These are phyloP conservation scores for Tapera naevia DNA, from an alignment of 2,797 vertebrate genomes.

Conservation along the genomic window DNA sequence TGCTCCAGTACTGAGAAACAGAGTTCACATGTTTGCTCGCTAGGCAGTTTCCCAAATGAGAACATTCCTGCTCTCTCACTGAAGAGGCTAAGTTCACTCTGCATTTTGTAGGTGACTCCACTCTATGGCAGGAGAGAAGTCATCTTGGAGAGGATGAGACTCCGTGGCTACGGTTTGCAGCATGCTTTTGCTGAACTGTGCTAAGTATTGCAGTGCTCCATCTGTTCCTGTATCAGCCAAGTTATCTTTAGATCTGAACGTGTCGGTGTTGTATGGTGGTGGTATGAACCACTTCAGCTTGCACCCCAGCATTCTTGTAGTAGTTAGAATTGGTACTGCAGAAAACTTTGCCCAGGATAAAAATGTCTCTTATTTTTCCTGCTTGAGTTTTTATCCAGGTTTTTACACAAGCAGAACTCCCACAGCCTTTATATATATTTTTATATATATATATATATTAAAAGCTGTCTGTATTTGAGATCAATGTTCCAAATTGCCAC, in stretches of 20 bases:
- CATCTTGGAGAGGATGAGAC: background rate
- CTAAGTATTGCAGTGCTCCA: slow-evolving; percentile 44
- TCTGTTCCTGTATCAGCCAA: slow-evolving; percentile 48
- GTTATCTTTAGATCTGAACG: slow-evolving; percentile 65
- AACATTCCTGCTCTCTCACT: background rate
- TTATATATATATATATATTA: background rate
- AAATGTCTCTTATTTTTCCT: background rate
- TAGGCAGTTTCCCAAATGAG: background rate
- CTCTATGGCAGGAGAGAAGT: background rate
- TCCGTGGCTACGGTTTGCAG: background rate
- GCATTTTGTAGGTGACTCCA: background rate
- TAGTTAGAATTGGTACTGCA: slow-evolving; percentile 19
- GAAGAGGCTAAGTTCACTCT: background rate
- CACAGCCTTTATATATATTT: background rate
- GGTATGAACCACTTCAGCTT: slow-evolving; percentile 22
- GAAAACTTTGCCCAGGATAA: background rate
- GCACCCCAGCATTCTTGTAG: slow-evolving; percentile 20
- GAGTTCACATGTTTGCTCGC: background rate
- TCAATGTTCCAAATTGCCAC: slow-evolving; percentile 36
- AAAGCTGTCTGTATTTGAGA: slow-evolving; percentile 14
- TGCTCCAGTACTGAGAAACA: background rate
- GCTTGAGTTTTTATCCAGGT: slow-evolving; percentile 17
- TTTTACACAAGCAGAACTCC: slow-evolving; percentile 37
- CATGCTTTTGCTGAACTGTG: slow-evolving; percentile 2
- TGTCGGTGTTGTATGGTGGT: slow-evolving; percentile 25